Percentiles rank a stretch among this genome's conserved stretches.
phyloP scores from a whole-genome alignment of 2,797 vertebrate species.

The Peromyscus aztecus region DNA sequence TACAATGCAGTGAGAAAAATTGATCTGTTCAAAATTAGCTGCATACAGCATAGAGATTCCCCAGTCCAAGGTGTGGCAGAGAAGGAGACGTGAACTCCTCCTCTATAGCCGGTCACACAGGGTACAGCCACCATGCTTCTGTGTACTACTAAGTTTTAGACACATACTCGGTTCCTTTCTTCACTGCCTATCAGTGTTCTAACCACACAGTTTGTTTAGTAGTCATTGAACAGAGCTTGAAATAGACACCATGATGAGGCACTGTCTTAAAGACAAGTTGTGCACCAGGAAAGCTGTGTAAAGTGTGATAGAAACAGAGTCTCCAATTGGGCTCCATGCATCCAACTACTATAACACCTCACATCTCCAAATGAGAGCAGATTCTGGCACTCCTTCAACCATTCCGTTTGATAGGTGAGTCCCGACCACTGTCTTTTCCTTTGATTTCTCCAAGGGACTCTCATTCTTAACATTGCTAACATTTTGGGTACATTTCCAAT shows the following conservation, averaged over 20 bases:
- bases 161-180: neutral
- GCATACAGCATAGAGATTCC: neutral
- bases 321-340: neutral
- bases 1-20: conserved; percentile 20
- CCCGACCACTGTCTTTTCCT: neutral
- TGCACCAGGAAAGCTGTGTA: neutral
- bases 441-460: neutral
- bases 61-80: neutral
- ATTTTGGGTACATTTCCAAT: neutral
- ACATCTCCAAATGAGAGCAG: neutral
- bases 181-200: neutral
- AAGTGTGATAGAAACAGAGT: neutral
- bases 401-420: neutral
- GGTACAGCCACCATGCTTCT: neutral
- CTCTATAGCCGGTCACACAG: neutral
- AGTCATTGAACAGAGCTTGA: neutral
- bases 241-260: neutral
- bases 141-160: neutral
- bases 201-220: neutral
- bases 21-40: neutral
- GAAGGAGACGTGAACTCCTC: neutral
- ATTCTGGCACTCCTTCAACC: neutral
- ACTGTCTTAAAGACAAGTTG: neutral
- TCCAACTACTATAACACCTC: neutral
- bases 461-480: neutral